A percentile compares a stretch with the other conserved stretches of the same genome.
These are phyloP conservation scores for Choreutis nemorana DNA, from an alignment of 2,888 invertebrate genomes.

Conservation along the genomic window DNA sequence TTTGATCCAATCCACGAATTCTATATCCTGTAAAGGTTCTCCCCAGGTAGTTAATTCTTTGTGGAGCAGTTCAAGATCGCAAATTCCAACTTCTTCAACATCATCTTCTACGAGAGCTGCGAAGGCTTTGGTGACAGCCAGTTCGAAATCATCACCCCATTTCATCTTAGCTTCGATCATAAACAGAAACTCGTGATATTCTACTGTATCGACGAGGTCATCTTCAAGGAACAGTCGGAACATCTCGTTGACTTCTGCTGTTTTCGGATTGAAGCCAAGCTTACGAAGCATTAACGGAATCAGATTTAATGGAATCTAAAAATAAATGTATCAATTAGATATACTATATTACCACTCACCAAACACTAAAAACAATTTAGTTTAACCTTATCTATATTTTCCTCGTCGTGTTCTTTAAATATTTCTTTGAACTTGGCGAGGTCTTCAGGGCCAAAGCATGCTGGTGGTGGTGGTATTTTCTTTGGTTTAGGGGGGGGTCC, in stretches of 20 bases:
- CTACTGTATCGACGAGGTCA: slow-evolving; percentile 45
- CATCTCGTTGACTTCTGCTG: slow-evolving; percentile 32
- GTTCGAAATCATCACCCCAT: slow-evolving; percentile 50
- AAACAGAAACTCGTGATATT: slow-evolving; percentile 41
- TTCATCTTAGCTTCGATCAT: slow-evolving; percentile 55
- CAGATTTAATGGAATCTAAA: slow-evolving; percentile 29
- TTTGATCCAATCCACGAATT: slow-evolving; percentile 41
- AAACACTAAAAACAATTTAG: too few species aligned
- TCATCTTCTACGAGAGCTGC: slow-evolving; percentile 44
- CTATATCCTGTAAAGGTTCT: slow-evolving; percentile 39
- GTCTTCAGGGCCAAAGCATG: slow-evolving; percentile 40
- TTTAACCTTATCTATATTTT: slow-evolving; percentile 45
- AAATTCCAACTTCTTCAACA: slow-evolving; percentile 35
- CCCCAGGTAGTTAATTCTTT: slow-evolving; percentile 47
- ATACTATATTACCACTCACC: too few species aligned
- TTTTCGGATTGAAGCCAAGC: slow-evolving; percentile 51
- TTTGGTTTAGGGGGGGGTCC: slow-evolving; percentile 39
- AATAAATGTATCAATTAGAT: slow-evolving; percentile 3
- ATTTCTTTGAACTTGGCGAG: slow-evolving; percentile 36
- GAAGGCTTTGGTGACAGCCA: slow-evolving; percentile 36
- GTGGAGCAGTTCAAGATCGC: slow-evolving; percentile 31
- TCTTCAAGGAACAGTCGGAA: slow-evolving; percentile 42
- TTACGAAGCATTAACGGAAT: slow-evolving; percentile 46
- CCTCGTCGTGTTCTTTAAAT: slow-evolving; percentile 40
- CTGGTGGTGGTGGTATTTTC: slow-evolving; percentile 47